These are phyloP conservation scores for Drosophila lutescens DNA, from an alignment of 2,888 invertebrate species.

Conservation along the genomic window DNA sequence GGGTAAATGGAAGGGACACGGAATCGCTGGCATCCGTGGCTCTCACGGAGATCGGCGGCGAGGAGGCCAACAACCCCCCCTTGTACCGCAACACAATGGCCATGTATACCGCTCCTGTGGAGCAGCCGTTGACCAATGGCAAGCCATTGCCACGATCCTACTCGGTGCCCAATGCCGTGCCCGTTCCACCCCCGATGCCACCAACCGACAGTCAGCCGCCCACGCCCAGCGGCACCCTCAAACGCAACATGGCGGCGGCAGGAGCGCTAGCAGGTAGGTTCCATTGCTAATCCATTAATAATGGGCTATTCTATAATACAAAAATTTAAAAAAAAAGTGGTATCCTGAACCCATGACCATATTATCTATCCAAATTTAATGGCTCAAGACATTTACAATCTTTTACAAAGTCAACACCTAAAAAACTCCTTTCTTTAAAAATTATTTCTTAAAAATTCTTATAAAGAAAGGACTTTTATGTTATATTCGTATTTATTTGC, in stretches of 20 bases:
- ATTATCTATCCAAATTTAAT: too few species aligned
- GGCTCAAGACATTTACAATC: too few species aligned
- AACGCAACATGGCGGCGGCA: conserved; percentile 77
- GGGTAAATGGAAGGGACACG: conserved; percentile 65
- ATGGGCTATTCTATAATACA: too few species aligned
- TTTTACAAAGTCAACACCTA: too few species aligned
- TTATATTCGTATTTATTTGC: too few species aligned
- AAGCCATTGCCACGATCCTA: conserved; percentile 75
- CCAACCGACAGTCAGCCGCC: conserved; percentile 73
- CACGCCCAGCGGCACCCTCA: conserved; percentile 76
- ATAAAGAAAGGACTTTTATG: too few species aligned
- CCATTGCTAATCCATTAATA: not conserved
- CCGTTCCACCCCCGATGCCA: conserved; percentile 85
- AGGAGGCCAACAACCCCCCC: conserved; percentile 55
- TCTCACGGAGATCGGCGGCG: conserved; percentile 51
- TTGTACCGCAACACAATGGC: conserved; percentile 69
- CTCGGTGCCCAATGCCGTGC: conserved; percentile 82
- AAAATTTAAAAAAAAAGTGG: too few species aligned
- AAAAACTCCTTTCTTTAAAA: too few species aligned
- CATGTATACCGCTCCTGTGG: conserved; percentile 55
- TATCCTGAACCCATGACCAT: too few species aligned
- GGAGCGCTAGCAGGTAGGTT: conserved; percentile 73
- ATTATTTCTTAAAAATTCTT: too few species aligned
- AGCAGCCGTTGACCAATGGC: conserved; percentile 50
- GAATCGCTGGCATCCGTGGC: conserved; percentile 74